phyloP scores from a whole-genome alignment of 2,888 invertebrate genomes.

The Ormyrus rosae region DNA sequence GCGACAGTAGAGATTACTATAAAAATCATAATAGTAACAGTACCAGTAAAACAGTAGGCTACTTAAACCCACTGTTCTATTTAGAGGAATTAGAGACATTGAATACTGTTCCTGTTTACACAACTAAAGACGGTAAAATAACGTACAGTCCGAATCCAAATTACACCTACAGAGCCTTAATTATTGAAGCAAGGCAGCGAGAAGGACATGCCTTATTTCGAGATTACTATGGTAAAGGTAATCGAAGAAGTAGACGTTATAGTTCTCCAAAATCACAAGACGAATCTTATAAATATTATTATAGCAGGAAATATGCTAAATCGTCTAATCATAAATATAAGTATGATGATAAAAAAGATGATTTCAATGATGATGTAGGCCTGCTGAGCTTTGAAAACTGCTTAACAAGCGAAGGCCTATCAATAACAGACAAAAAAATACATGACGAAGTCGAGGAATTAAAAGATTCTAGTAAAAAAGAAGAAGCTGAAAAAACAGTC shows the following conservation, averaged over 20 bases:
- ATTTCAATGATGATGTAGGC: slow-evolving; percentile 17
- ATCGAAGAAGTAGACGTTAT: slow-evolving; percentile 9
- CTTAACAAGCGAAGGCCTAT: slow-evolving; percentile 2
- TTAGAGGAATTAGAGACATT: slow-evolving; percentile 66
- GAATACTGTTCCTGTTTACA: slow-evolving; percentile 72
- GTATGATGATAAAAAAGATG: slow-evolving; percentile 22
- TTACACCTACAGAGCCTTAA: slow-evolving; percentile 68
- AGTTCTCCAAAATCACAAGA: slow-evolving; percentile 45
- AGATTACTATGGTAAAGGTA: slow-evolving; percentile 43
- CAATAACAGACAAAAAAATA: neutral
- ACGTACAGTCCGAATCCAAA: slow-evolving; percentile 73
- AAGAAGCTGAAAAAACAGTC: neutral
- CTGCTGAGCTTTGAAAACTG: slow-evolving; percentile 49
- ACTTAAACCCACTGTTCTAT: slow-evolving; percentile 67
- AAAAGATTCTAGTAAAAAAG: neutral
- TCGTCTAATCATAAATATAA: slow-evolving; percentile 36
- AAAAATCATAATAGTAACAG: slow-evolving; percentile 21
- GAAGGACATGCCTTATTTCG: slow-evolving; percentile 57
- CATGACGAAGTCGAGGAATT: slow-evolving; percentile 24
- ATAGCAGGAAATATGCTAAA: slow-evolving; percentile 38
- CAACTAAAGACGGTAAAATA: slow-evolving; percentile 74
- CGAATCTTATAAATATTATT: neutral
- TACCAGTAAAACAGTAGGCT: slow-evolving; percentile 57
- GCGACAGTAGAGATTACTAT: slow-evolving; percentile 27
- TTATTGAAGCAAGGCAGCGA: slow-evolving; percentile 68